phyloP scores from a whole-genome alignment of 1,140 invertebrate genomes.

The Myzus persicae region DNA sequence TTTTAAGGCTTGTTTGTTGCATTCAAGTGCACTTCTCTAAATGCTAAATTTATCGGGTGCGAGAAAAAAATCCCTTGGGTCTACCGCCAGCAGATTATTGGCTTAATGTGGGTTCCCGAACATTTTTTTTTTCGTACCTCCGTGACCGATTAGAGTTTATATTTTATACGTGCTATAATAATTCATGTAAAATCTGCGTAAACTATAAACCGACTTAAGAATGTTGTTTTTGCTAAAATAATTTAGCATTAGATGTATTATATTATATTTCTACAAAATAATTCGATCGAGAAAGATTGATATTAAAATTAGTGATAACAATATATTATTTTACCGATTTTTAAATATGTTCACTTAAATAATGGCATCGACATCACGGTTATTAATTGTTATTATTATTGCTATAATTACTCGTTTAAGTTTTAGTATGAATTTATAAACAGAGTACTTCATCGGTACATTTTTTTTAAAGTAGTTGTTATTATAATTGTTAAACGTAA shows the following conservation, averaged over 20 bases:
- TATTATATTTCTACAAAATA: not conserved
- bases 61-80: slow-evolving; percentile 22
- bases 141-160: not conserved
- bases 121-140: not conserved
- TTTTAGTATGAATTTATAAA: not conserved
- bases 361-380: not conserved
- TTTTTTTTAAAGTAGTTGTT: not conserved
- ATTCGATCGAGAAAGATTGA: not conserved
- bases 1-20: slow-evolving; percentile 18
- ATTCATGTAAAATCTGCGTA: not conserved
- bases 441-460: not conserved
- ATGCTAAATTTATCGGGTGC: not conserved
- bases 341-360: not conserved
- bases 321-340: not conserved
- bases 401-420: not conserved
- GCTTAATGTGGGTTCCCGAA: not conserved
- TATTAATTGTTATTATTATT: not conserved
- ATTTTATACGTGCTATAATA: not conserved
- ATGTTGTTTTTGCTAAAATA: not conserved
- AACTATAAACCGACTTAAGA: not conserved
- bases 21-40: slow-evolving; percentile 35
- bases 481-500: not conserved
- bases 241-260: not conserved
- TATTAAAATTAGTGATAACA: not conserved
- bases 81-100: slow-evolving; percentile 33